Evolutionary conservation across 2,888 invertebrate species (phyloP).

Genomic region (Tromatobia lineatoria): DNA sequence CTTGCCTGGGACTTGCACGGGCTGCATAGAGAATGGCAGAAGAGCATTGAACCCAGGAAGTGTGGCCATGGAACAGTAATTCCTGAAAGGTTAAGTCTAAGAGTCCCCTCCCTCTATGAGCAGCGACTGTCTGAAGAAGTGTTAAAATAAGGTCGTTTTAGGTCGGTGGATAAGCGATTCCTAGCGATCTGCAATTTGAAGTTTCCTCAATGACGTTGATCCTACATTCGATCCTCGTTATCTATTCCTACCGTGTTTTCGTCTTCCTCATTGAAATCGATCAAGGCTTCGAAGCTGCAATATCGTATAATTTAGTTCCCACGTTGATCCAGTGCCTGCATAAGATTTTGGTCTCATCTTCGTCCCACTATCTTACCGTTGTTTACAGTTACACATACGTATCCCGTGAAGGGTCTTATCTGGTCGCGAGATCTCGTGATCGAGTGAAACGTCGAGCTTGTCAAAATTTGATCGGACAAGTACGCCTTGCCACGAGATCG

Average conservation of each 20-base stretch:
- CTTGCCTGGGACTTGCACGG: slow-evolving; percentile 71
- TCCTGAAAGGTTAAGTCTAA: slow-evolving; percentile 82
- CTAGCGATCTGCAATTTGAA: not conserved
- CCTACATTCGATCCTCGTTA: slow-evolving; percentile 8
- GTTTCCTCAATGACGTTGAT: slow-evolving; percentile 27
- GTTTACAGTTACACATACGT: slow-evolving; percentile 2
- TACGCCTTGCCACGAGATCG: slow-evolving; percentile 70
- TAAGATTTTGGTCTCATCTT: slow-evolving; percentile 19
- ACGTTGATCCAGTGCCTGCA: slow-evolving; percentile 22
- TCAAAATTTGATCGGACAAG: slow-evolving; percentile 84
- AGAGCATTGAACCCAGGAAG: slow-evolving; percentile 84
- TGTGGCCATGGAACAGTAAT: slow-evolving; percentile 83
- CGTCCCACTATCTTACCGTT: slow-evolving; percentile 20
- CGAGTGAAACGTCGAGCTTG: slow-evolving; percentile 70
- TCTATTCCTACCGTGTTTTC: not conserved
- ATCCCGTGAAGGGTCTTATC: slow-evolving; percentile 19
- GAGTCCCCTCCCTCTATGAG: slow-evolving; percentile 61
- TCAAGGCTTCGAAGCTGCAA: slow-evolving; percentile 1
- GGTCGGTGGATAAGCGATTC: not conserved
- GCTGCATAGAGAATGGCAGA: slow-evolving; percentile 80
- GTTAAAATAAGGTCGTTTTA: not conserved
- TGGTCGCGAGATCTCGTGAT: slow-evolving; percentile 69
- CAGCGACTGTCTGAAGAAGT: slow-evolving; percentile 41
- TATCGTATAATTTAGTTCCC: slow-evolving; percentile 35
- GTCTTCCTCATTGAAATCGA: not conserved